Base-by-base conservation (phyloP, 2,113 vertebrate species). In the Gambusia holbrooki region DNA sequence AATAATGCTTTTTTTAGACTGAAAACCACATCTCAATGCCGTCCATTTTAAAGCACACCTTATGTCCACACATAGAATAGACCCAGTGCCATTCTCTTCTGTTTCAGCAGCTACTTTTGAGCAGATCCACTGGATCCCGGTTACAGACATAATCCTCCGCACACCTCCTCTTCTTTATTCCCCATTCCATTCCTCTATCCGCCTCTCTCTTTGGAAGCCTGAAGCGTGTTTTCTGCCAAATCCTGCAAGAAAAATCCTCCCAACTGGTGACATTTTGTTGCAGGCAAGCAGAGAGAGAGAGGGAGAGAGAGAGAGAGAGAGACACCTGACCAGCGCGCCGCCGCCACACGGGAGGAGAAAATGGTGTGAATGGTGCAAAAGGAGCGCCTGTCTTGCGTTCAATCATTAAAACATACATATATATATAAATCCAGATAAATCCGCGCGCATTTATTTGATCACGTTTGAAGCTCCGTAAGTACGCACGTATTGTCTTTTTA, bases 191-290 rank as follows among this genome's bases (percentile, higher is more conserved):
- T 1, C 11, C 28, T 19, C 17, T 22, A 10, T 25, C 29, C 71
- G 69, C 81, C 17, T 80, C 75, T 66, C 70, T 74, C 71, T 74
- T 45, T 32, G 14, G 66, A 68, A 37, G 64, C 66, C 69, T 35
- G 62, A n/a, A 22, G 76, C 79, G 27, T 2, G 61, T 35, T 66
- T 33, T 8, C 33, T 54, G 70, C 67, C 78, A 86, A 71, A 77
- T 37, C 60, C 68, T 19, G 0, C 40, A 63, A 78, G 66, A 78
- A 71, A 27, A 32, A 32, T 22, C 4, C 2, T 13, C 9, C 84
- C 71, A 40, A 62, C 4, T 58, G 87, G 77, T 88, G 85, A 86
- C 84, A 83, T 90, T 81, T 85, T 85, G 82, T 76, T 45, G 54
- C 73, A 45, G 66, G 69, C 30, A 33, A 30, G 27, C 1, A 33